Percentiles rank a stretch among this genome's conserved stretches.
phyloP scores from a whole-genome alignment of 2,888 invertebrate genomes.

The Eupithecia subumbrata region DNA sequence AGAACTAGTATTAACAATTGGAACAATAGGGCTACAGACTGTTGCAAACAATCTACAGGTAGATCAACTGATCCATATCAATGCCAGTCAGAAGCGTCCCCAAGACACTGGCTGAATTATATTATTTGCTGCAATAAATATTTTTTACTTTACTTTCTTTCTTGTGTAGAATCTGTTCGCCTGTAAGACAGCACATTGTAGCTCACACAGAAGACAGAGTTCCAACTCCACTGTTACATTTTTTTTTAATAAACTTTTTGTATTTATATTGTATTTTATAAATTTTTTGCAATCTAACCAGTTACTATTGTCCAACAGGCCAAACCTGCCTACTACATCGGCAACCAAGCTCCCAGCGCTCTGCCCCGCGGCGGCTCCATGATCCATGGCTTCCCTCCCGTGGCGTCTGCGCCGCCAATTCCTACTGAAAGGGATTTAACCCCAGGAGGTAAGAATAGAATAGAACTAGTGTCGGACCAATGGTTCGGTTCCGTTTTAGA shows the following conservation, averaged over 20 bases:
- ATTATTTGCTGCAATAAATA: no score
- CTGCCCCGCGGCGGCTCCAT: constrained; percentile 87
- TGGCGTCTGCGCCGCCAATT: constrained; percentile 84
- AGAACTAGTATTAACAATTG: no score
- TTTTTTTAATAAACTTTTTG: no score
- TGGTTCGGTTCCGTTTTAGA: background rate
- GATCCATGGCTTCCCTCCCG: constrained; percentile 87
- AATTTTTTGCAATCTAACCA: background rate
- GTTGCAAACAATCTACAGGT: no score
- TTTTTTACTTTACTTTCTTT: background rate
- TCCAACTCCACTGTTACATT: no score
- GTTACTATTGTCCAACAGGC: constrained; percentile 53
- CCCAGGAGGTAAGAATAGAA: constrained; percentile 53
- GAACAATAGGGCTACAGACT: no score
- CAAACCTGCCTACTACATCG: constrained; percentile 89
- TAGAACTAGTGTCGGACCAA: background rate
- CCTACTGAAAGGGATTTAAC: constrained; percentile 84
- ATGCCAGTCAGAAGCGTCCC: no score
- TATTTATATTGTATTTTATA: no score
- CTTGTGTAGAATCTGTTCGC: background rate
- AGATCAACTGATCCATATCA: no score
- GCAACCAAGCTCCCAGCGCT: constrained; percentile 83
- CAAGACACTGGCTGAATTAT: no score
- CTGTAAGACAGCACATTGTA: no score
- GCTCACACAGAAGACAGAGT: no score